These are phyloP conservation scores for Melanostoma mellinum DNA, from an alignment of 2,888 invertebrate genomes.

Conservation along the genomic window DNA sequence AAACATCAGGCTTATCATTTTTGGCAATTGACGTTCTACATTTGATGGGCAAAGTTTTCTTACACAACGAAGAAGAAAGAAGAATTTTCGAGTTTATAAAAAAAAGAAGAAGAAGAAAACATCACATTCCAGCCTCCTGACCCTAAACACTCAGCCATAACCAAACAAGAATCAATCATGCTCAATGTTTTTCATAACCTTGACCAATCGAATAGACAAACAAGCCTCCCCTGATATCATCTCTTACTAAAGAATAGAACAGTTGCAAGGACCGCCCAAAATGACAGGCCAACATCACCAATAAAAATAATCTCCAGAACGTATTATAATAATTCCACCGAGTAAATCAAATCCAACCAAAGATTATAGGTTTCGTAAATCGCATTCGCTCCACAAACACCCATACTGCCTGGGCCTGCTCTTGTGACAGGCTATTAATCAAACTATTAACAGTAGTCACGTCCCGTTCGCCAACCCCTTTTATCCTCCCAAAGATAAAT, in stretches of 20 bases:
- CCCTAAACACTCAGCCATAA: slow-evolving; percentile 28
- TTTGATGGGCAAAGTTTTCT: too few relatives aligned
- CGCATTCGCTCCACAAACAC: slow-evolving; percentile 64
- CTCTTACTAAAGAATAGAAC: slow-evolving; percentile 12
- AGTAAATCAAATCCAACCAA: slow-evolving; percentile 71
- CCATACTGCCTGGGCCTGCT: slow-evolving; percentile 74
- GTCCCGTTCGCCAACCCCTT: slow-evolving; percentile 64
- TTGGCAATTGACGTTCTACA: too few relatives aligned
- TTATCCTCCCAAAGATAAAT: slow-evolving; percentile 30
- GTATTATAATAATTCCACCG: slow-evolving; percentile 54
- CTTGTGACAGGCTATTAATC: slow-evolving; percentile 81
- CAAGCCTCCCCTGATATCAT: slow-evolving; percentile 23
- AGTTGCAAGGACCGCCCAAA: slow-evolving; percentile 50
- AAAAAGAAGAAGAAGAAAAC: too few relatives aligned
- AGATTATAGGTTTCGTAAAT: slow-evolving; percentile 69
- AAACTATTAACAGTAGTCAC: slow-evolving; percentile 80
- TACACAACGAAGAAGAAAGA: too few relatives aligned
- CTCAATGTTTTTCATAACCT: slow-evolving; percentile 15
- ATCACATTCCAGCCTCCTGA: background rate
- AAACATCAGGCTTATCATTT: too few relatives aligned
- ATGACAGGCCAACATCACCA: slow-evolving; percentile 55
- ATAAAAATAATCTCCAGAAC: slow-evolving; percentile 61
- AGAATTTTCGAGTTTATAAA: too few relatives aligned
- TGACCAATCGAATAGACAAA: slow-evolving; percentile 50
- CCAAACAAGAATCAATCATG: slow-evolving; percentile 57